Evolutionary conservation across 2,797 vertebrate genomes (phyloP).

Genomic region (Gallinago nigripennis): DNA sequence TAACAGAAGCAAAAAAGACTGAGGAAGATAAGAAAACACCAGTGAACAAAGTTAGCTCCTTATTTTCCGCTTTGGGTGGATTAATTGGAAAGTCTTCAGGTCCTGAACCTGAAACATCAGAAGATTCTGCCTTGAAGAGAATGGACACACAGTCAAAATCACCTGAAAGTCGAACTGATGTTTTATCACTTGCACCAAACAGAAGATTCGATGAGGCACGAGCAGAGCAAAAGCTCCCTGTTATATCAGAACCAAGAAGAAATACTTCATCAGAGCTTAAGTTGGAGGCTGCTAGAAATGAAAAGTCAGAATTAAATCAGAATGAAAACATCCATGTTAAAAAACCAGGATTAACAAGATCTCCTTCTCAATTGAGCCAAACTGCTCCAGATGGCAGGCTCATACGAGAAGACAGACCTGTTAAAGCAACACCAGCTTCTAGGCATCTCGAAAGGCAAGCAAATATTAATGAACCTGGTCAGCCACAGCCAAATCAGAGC

Average conservation of each 20-base stretch:
- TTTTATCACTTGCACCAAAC: background rate
- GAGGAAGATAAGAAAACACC: constrained; percentile 80
- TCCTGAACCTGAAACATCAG: constrained; percentile 65
- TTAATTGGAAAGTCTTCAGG: constrained; percentile 79
- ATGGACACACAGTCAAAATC: background rate
- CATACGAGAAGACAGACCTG: background rate
- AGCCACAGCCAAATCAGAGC: constrained; percentile 37
- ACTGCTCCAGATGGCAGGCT: background rate
- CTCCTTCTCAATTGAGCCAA: constrained; percentile 37
- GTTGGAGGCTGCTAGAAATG: constrained; percentile 74
- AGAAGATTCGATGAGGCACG: constrained; percentile 3
- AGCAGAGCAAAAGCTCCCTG: background rate
- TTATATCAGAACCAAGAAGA: background rate
- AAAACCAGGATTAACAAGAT: constrained; percentile 53
- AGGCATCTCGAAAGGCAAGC: background rate
- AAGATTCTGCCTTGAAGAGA: constrained; percentile 33
- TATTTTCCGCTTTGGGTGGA: constrained; percentile 84
- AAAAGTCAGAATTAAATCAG: constrained; percentile 16
- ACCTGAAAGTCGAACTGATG: constrained; percentile 14
- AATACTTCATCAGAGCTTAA: constrained; percentile 68
- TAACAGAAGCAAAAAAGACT: constrained; percentile 78
- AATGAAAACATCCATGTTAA: constrained; percentile 6
- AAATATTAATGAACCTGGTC: constrained; percentile 24
- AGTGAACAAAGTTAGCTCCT: constrained; percentile 82
- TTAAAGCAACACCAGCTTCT: constrained; percentile 6